Evolutionary conservation across 2,797 vertebrate genomes (phyloP).

Genomic region (Phoxinus dragarum): DNA sequence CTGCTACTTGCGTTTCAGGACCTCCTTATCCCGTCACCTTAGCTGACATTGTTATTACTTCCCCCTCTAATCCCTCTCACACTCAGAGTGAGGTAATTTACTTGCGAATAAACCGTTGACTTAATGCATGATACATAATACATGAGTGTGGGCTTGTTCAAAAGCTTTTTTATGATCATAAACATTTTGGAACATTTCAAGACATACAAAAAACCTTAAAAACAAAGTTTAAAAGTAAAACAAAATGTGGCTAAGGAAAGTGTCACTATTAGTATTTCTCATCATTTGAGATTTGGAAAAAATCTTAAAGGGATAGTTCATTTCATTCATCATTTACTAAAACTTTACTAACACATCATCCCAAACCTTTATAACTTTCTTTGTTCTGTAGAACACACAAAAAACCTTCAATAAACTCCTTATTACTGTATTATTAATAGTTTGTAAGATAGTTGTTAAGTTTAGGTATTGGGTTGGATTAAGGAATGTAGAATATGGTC

Average conservation of each 20-base stretch:
- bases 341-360: not conserved
- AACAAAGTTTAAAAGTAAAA: not conserved
- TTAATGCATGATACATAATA: too few species aligned
- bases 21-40: constrained; percentile 46
- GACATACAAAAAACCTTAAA: not conserved
- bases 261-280: not conserved
- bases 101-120: not conserved
- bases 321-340: not conserved
- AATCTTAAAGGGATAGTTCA: not conserved
- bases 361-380: not conserved
- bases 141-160: not conserved
- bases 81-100: constrained; percentile 19
- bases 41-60: constrained; percentile 48
- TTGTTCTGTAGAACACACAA: not conserved
- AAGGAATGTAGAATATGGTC: too few species aligned
- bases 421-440: too few species aligned
- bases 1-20: constrained; percentile 46
- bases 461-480: too few species aligned
- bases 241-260: not conserved
- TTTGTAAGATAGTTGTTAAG: too few species aligned
- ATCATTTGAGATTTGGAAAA: not conserved
- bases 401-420: too few species aligned
- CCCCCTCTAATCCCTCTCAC: constrained; percentile 17
- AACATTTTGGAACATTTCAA: not conserved
- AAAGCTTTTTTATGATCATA: not conserved